phyloP scores from a whole-genome alignment of 2,888 invertebrate genomes.

The Cryptosula pallasiana region DNA sequence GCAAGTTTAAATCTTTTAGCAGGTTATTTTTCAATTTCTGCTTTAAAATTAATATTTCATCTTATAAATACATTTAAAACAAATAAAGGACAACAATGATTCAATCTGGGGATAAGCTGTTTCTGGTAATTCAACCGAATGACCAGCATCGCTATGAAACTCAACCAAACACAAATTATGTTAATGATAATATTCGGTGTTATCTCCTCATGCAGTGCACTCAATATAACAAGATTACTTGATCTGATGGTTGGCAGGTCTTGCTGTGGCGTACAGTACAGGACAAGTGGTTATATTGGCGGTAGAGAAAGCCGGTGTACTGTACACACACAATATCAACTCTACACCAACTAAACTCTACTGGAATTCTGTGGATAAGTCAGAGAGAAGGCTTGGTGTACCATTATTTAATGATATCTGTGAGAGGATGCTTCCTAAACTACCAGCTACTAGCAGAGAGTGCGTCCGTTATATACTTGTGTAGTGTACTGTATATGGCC shows the following conservation, averaged over 20 bases:
- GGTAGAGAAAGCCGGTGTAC: conserved; percentile 76
- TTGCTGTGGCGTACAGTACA: conserved; percentile 60
- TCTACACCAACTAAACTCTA: background rate
- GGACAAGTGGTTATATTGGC: conserved; percentile 70
- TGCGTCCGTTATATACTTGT: conserved; percentile 26
- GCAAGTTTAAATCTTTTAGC: too few species aligned
- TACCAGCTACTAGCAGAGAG: conserved; percentile 54
- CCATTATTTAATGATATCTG: conserved; percentile 46
- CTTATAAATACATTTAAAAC: too few species aligned
- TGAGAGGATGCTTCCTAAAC: conserved; percentile 56
- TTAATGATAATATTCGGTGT: too few species aligned
- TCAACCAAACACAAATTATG: too few species aligned
- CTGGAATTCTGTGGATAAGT: background rate
- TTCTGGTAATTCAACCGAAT: too few species aligned
- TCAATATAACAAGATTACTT: too few species aligned
- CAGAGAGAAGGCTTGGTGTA: conserved; percentile 30
- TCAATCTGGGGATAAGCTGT: too few species aligned
- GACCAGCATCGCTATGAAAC: too few species aligned
- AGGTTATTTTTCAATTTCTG: too few species aligned
- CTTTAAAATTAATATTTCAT: too few species aligned
- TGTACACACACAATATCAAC: conserved; percentile 58
- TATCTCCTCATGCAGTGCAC: too few species aligned
- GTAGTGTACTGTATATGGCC: background rate
- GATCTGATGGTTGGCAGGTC: conserved; percentile 35
- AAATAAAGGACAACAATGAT: too few species aligned